phyloP scores from a whole-genome alignment of 2,797 vertebrate genomes.

The Hapalemur alaotrensis region DNA sequence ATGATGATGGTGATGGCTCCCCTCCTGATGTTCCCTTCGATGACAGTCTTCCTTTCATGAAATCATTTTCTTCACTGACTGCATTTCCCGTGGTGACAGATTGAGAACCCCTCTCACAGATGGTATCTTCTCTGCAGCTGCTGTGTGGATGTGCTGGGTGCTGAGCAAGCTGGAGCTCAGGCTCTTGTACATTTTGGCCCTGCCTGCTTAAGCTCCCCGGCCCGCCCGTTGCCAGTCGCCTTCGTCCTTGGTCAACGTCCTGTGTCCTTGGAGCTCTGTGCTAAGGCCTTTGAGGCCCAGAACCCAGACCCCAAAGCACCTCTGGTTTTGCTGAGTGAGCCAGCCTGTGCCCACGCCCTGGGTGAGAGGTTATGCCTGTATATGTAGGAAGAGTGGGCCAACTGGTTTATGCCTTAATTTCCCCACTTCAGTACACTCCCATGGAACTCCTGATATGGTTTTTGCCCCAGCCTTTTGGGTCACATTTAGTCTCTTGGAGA shows the following conservation, averaged over 20 bases:
- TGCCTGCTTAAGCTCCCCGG: conserved; percentile 94
- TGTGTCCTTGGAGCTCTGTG: conserved; percentile 86
- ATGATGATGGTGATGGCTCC: no score
- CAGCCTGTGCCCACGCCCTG: conserved; percentile 87
- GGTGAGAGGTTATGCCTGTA: conserved; percentile 80
- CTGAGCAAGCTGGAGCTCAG: conserved; percentile 89
- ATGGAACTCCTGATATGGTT: neutral
- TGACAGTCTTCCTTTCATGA: neutral
- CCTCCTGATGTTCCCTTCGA: neutral
- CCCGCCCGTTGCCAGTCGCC: conserved; percentile 88
- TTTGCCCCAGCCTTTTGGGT: neutral
- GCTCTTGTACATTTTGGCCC: conserved; percentile 94
- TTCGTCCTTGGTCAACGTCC: conserved; percentile 84
- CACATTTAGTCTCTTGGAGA: neutral
- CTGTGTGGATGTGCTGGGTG: conserved; percentile 96
- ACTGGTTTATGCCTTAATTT: neutral
- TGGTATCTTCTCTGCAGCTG: conserved; percentile 86
- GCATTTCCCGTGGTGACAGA: neutral
- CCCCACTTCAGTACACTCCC: neutral
- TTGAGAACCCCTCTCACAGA: neutral
- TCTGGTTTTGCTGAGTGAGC: conserved; percentile 91
- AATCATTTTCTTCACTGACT: neutral
- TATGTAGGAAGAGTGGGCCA: neutral
- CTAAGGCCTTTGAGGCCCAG: conserved; percentile 79
- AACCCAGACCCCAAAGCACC: conserved; percentile 83